Conservation (phyloP, 2,113 vertebrate genomes). For the Chlorocebus sabaeus region DNA sequence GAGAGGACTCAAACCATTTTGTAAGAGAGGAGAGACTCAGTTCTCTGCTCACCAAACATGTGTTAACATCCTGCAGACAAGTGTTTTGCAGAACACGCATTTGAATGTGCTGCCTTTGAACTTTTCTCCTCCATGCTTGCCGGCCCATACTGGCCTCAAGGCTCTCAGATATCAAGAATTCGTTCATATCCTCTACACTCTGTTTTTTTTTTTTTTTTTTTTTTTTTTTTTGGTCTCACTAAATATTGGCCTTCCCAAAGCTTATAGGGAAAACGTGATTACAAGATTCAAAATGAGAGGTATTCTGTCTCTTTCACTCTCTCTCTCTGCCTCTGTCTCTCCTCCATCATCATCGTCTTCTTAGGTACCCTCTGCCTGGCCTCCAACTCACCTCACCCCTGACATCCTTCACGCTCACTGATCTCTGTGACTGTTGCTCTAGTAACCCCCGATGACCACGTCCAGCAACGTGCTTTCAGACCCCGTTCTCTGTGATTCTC, state of each 20-base stretch:
- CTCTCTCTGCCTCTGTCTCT: not conserved
- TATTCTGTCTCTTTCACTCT: too few relatives aligned
- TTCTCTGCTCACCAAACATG: not conserved
- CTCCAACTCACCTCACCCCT: not conserved
- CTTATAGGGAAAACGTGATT: not conserved
- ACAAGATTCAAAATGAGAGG: not conserved
- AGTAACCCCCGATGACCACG: rapidly evolving
- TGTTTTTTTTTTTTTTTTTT: not conserved
- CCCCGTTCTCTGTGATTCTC: not conserved
- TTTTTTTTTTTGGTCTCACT: not conserved
- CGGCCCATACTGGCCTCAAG: not conserved
- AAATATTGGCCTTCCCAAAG: not conserved
- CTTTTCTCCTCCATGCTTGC: not conserved
- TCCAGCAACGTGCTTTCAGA: not conserved
- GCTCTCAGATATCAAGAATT: not conserved
- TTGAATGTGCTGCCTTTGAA: not conserved
- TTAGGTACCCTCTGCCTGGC: not conserved
- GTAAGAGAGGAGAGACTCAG: not conserved
- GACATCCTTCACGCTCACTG: not conserved
- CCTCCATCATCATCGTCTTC: not conserved
- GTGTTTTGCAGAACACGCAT: not conserved
- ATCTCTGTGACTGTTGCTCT: not conserved
- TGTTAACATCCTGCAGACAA: not conserved
- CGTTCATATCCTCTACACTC: too few relatives aligned
- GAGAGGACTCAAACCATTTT: not conserved